A percentile compares a stretch with the other conserved stretches of the same genome.
phyloP scores from a whole-genome alignment of 2,888 invertebrate species.

The Melinaea menophilus region DNA sequence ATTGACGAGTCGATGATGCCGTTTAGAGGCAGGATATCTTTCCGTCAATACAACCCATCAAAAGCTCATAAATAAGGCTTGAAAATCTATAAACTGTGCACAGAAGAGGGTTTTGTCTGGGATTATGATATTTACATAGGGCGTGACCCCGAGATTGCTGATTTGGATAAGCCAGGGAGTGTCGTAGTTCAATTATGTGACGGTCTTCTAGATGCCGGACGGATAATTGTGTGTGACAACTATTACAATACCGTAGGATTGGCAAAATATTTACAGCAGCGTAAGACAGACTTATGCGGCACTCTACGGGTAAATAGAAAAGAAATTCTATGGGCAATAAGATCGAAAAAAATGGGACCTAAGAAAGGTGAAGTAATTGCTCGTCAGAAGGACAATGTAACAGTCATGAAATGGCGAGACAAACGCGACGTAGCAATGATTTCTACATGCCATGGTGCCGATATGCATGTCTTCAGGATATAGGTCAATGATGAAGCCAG shows the following conservation, averaged over 20 bases:
- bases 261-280: conserved; percentile 17
- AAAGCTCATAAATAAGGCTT: conserved; percentile 34
- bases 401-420: conserved; percentile 24
- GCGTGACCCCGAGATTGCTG: background rate
- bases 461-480: background rate
- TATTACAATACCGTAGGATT: conserved; percentile 17
- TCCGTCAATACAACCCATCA: conserved; percentile 31
- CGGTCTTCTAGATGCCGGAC: conserved; percentile 20
- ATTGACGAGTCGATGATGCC: conserved; percentile 35
- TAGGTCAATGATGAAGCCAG: conserved; percentile 16
- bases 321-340: conserved; percentile 14
- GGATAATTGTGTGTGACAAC: conserved; percentile 18
- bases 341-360: conserved; percentile 13
- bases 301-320: conserved; percentile 16
- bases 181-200: conserved; percentile 34
- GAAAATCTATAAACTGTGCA: conserved; percentile 31
- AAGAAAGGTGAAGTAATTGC: conserved; percentile 19
- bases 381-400: conserved; percentile 15
- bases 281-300: conserved; percentile 19
- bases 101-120: conserved; percentile 27
- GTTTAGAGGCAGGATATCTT: conserved; percentile 28
- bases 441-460: conserved; percentile 19
- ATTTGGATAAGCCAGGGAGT: conserved; percentile 39
- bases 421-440: conserved; percentile 24
- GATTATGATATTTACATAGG: conserved; percentile 28